phyloP scores from a whole-genome alignment of 2,888 invertebrate species.

The Phymatocera aterrima region DNA sequence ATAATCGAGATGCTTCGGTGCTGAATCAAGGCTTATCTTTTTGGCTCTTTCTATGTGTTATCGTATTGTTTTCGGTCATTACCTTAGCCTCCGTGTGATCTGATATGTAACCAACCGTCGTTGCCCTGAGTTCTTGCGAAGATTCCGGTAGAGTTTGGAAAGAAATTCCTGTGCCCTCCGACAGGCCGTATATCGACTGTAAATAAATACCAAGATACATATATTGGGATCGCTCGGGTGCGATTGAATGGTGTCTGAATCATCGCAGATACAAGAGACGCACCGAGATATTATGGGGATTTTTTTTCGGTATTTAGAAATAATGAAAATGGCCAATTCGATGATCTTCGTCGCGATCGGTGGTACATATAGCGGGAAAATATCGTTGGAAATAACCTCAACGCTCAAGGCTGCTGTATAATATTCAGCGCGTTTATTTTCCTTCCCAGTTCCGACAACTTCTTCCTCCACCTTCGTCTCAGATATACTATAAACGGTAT shows the following conservation, averaged over 20 bases:
- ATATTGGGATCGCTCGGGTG: neutral
- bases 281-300: too few species aligned
- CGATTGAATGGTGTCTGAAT: neutral
- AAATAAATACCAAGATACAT: conserved; percentile 46
- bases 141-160: conserved; percentile 78
- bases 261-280: neutral
- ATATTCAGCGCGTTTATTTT: neutral
- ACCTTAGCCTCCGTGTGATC: conserved; percentile 80
- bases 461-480: neutral
- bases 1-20: too few species aligned
- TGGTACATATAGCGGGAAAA: neutral
- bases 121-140: conserved; percentile 70
- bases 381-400: neutral
- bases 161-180: conserved; percentile 77
- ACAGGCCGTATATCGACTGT: conserved; percentile 80
- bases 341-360: too few species aligned
- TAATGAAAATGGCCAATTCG: too few species aligned
- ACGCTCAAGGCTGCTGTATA: neutral
- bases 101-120: conserved; percentile 77
- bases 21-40: neutral
- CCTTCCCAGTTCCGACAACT: neutral
- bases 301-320: too few species aligned
- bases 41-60: neutral
- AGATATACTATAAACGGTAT: neutral
- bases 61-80: too few species aligned